These are phyloP conservation scores for Lepus europaeus DNA, from an alignment of 2,113 vertebrate species.

Conservation along the genomic window DNA sequence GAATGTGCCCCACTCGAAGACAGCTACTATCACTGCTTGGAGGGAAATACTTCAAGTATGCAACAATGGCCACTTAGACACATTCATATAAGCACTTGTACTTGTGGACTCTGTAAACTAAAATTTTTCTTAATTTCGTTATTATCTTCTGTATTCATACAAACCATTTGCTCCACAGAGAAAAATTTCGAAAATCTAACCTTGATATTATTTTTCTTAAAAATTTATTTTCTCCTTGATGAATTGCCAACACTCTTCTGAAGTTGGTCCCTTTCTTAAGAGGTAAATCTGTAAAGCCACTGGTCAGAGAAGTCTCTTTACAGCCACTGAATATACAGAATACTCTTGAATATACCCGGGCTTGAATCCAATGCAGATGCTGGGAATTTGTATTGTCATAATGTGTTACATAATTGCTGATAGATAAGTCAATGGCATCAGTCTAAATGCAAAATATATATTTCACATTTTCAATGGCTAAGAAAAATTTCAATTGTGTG, in stretches of 20 bases:
- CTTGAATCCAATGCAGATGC: neutral
- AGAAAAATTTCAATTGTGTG: neutral
- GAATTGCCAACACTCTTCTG: neutral
- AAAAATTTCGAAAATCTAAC: neutral
- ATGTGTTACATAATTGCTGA: neutral
- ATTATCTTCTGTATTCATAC: neutral
- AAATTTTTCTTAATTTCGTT: neutral
- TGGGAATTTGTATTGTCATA: neutral
- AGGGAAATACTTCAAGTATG: neutral
- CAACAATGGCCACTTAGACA: neutral
- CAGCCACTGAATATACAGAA: neutral
- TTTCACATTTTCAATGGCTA: neutral
- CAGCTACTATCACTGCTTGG: neutral
- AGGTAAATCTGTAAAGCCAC: neutral
- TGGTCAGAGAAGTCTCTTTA: neutral
- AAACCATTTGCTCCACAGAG: neutral
- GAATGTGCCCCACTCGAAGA: neutral
- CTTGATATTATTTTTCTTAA: neutral
- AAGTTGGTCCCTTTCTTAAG: neutral
- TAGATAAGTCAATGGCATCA: neutral
- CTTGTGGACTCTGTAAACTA: neutral
- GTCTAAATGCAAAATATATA: neutral
- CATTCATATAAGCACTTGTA: neutral
- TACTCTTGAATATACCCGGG: neutral
- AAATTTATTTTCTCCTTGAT: neutral